Base-by-base conservation (phyloP, 2,113 vertebrate species). In the Gobius niger region DNA sequence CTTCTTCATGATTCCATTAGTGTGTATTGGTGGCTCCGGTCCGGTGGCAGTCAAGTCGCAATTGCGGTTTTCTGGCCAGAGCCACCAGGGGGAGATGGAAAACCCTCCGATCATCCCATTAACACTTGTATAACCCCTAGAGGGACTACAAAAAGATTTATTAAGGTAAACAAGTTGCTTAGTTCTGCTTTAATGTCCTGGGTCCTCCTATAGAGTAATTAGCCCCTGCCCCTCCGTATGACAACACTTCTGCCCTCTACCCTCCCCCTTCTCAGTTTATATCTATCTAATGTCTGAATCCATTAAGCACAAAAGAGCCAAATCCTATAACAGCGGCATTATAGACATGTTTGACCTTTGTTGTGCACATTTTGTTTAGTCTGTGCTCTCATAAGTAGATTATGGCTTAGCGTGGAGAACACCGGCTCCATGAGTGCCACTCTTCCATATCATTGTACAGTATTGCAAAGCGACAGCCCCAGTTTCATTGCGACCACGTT, bases 381-480 rank as follows among this genome's bases (percentile, higher is more conserved):
- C 57, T 60, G 57, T 16, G 57, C 40, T 60, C 40, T n/a, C 57
- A 60, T 60, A 60, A 60, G 40, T 60, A 44, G 57, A 60, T 60
- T 60, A 60, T 10, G 15, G 57, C 13, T 60, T n/a, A 60, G 40
- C 13, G 42, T 42, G 13, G 14, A 16, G 40, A 42, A 12, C 15
- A 13, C n/a, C n/a, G 57, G 57, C 40, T n/a, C n/a, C n/a, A 24
- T n/a, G 40, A 60, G 40, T 42, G 14, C 15, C 42, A 41, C 40
- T 15, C 34, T 60, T 60, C 34, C 34, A 60, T 60, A 60, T 59
- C 56, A 59, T 60, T 60, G 34, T 60, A 40, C 57, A 16, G 40
- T n/a, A 60, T 44, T 8, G 42, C 53, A 56, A 56, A 56, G 53
- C 34, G 9, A 34, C 19, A 42, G 40, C 40, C 15, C 34, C 42